Percentiles rank a stretch among this genome's conserved stretches.
Conservation (phyloP, 2,797 vertebrate genomes). For the Leptoclinus maculatus region DNA sequence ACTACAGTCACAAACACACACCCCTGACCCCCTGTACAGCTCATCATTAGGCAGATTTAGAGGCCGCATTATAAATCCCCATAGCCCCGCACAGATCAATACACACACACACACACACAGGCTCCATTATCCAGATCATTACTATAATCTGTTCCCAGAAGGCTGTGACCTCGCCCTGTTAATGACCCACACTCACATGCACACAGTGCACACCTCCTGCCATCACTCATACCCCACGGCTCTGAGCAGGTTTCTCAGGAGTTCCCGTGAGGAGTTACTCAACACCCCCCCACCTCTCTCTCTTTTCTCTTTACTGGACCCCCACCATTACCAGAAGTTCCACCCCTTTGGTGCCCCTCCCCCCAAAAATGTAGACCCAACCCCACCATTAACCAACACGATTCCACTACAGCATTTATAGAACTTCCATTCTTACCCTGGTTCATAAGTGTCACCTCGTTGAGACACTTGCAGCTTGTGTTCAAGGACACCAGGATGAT, state of each 20-base stretch:
- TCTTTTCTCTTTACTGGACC: slow-evolving; percentile 22
- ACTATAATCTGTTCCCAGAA: slow-evolving; percentile 77
- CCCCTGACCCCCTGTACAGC: slow-evolving; percentile 48
- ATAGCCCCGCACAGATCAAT: slow-evolving; percentile 72
- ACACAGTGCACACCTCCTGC: slow-evolving; percentile 55
- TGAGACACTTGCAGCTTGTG: too few species aligned
- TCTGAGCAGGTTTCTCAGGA: slow-evolving; percentile 47
- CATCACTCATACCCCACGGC: slow-evolving; percentile 43
- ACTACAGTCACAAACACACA: slow-evolving; percentile 24
- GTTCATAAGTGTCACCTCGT: background rate
- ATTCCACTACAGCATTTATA: background rate
- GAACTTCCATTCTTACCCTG: background rate
- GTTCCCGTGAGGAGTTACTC: slow-evolving; percentile 48
- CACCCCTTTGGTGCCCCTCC: background rate
- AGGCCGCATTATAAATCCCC: slow-evolving; percentile 73
- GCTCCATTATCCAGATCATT: slow-evolving; percentile 77
- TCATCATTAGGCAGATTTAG: slow-evolving; percentile 82
- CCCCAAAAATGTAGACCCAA: background rate
- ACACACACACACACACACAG: slow-evolving; percentile 58
- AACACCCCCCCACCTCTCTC: slow-evolving; percentile 14
- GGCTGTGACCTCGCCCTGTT: slow-evolving; percentile 77
- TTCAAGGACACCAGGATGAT: too few species aligned
- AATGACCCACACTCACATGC: slow-evolving; percentile 65
- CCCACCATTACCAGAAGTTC: slow-evolving; percentile 21
- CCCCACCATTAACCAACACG: background rate